Base-by-base conservation (phyloP, 2,113 vertebrate species). In the Theropithecus gelada region DNA sequence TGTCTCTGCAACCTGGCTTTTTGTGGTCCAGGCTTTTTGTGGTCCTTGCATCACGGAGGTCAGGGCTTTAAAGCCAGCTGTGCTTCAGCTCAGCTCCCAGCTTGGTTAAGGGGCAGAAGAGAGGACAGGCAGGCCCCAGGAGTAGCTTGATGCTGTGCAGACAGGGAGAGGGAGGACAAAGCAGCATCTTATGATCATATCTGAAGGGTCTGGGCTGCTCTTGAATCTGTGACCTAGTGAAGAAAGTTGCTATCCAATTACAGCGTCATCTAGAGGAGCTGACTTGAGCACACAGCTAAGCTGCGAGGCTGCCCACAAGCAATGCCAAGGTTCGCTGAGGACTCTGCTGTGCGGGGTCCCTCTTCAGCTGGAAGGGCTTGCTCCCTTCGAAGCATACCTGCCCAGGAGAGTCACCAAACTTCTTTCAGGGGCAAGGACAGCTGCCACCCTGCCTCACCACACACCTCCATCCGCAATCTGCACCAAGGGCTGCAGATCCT, bases 231-330 rank as follows among this genome's bases (percentile, higher is more conserved):
- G 73, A 72, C 32, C 40, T 12, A 32, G 61, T 0, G 18, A 40
- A 88, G 73, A 35, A 68, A 75, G 57, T 55, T 23, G 7, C 25
- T 52, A 6, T 76, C 27, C 73, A 35, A 27, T 7, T 3, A 25
- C 16, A 23, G 3, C 57, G 17, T 40, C 68, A 48, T 4, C n/a
- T 8, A 55, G 59, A 17, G 30, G 38, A 13, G 25, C 8, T 30
- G 0, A 0, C 2, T 43, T 0, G 11, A 38, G 40, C 2, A 9
- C 35, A 8, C 20, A 12, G 52, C 3, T 3, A 48, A n/a, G 4
- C 38, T 13, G 0, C 1, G 2, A 45, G 52, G 78, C 20, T 73
- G 32, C 64, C 30, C 20, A 13, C 9, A 8, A 23, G 80, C 32
- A 45, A 16, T 12, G 0, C 38, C 0, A 7, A 40, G 40, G 45